phyloP scores from a whole-genome alignment of 2,113 vertebrate species.

The Choloepus hoffmanni region DNA sequence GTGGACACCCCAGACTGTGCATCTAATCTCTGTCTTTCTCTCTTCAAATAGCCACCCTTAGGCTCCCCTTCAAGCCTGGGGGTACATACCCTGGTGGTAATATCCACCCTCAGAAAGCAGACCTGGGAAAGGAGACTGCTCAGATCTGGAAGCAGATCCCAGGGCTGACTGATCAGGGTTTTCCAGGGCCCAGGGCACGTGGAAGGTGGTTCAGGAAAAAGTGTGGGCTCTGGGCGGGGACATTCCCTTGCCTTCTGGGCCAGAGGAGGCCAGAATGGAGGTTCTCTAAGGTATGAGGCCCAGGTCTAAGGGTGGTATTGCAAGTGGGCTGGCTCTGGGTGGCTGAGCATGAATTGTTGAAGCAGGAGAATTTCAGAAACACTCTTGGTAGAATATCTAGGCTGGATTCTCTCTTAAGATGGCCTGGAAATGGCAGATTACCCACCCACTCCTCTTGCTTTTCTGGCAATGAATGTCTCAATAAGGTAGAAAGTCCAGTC shows the following conservation, averaged over 20 bases:
- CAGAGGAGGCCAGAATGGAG: not conserved
- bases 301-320: not conserved
- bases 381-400: not conserved
- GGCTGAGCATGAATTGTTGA: not conserved
- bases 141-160: not conserved
- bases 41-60: not conserved
- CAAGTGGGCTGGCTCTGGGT: not conserved
- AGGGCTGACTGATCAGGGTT: not conserved
- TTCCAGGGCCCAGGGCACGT: accelerated
- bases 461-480: not conserved
- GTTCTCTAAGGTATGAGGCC: not conserved
- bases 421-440: not conserved
- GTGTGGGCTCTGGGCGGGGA: not conserved
- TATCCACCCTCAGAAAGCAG: not conserved
- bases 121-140: not conserved
- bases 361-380: not conserved
- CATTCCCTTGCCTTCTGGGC: not conserved
- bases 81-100: accelerated
- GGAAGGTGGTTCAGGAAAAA: not conserved
- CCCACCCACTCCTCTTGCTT: accelerated
- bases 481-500: not conserved
- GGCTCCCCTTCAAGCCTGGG: not conserved
- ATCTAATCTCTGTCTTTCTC: not conserved
- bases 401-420: not conserved
- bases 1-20: accelerated